Conservation (phyloP, 2,113 vertebrate species). For the Coreoperca whiteheadi region DNA sequence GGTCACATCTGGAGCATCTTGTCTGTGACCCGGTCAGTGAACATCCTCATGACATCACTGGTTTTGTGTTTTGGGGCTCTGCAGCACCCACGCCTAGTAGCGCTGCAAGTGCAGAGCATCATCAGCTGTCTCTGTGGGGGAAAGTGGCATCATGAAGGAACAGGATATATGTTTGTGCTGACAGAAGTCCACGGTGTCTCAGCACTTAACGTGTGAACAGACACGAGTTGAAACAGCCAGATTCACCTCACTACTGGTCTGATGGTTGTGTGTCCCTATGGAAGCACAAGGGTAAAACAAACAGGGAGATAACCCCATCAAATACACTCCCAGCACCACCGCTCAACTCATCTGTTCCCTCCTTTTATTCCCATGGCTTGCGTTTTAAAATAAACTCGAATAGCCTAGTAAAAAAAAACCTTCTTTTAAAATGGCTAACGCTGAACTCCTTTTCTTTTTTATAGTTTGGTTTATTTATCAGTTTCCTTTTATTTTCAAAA, state of each 20-base stretch:
- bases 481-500: not conserved
- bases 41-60: not conserved
- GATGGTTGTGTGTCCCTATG: not conserved
- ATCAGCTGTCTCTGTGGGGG: constrained; percentile 12
- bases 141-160: not conserved
- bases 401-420: not conserved
- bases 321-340: not conserved
- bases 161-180: not conserved
- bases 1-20: constrained; percentile 54
- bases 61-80: constrained; percentile 3
- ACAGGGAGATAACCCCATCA: not conserved
- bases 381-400: not conserved
- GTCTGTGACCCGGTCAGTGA: constrained; percentile 44
- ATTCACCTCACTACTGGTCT: not conserved
- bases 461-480: not conserved
- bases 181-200: not conserved
- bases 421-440: not conserved
- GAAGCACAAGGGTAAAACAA: no score
- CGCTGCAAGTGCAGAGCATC: not conserved
- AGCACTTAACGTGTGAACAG: not conserved
- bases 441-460: not conserved
- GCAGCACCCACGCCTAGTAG: not conserved
- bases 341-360: not conserved
- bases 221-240: constrained; percentile 20
- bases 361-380: not conserved